phyloP scores from a whole-genome alignment of 1,140 invertebrate genomes.

The Caenorhabditis latens region DNA sequence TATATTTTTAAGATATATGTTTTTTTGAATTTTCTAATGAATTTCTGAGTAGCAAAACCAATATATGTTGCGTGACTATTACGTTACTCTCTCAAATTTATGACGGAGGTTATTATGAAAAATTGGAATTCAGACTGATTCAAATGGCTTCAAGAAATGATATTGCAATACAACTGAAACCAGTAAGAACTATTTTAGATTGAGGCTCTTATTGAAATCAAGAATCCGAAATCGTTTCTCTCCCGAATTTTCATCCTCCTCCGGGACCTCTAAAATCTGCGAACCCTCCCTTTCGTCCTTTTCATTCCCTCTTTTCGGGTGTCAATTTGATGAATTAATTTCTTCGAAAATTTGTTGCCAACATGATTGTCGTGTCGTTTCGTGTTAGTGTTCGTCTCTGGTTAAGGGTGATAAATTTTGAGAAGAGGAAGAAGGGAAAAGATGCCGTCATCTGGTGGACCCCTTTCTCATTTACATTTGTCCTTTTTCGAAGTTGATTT shows the following conservation, averaged over 20 bases:
- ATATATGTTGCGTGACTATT: not conserved
- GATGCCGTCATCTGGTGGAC: constrained; percentile 12
- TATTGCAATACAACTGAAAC: too few species aligned
- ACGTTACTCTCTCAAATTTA: not conserved
- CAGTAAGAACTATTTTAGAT: too few species aligned
- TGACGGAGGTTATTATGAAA: not conserved
- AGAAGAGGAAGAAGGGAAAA: not conserved
- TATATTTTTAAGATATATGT: too few species aligned
- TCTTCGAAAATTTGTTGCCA: constrained; percentile 6
- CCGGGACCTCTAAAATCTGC: constrained; percentile 25
- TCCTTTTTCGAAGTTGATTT: not conserved
- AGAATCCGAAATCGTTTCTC: not conserved
- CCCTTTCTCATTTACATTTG: not conserved
- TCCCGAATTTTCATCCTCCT: not conserved
- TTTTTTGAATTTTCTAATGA: too few species aligned
- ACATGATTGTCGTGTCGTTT: not conserved
- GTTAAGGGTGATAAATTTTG: constrained; percentile 44
- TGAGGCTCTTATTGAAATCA: not conserved
- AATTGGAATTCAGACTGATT: not conserved
- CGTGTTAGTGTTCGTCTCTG: not conserved
- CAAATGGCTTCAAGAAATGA: too few species aligned
- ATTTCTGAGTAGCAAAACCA: not conserved
- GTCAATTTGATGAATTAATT: constrained; percentile 35
- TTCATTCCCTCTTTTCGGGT: not conserved
- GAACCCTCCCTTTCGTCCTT: not conserved